Evolutionary conservation across 2,113 vertebrate genomes (phyloP), one percentile per base, ranked within the genome.

Genomic region (Setophaga petechia): DNA sequence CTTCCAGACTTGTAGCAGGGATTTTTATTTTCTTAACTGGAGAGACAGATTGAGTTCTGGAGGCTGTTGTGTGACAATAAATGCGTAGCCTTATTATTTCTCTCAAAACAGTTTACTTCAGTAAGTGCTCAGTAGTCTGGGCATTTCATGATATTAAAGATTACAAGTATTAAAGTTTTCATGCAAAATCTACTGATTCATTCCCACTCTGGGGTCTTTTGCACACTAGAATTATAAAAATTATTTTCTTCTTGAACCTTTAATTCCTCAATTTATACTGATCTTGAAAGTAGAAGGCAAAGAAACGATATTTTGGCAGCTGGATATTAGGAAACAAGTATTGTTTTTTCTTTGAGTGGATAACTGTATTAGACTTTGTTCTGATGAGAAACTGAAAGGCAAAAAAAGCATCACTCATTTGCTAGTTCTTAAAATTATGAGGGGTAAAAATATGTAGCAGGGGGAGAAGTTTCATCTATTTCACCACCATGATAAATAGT

Each of bases 401-500:
- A 54, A 51, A 49, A 86, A 77, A 52, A 69, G 4, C 3, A 33
- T 58, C 25, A 54, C 15, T 55, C 68, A 55, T 21, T 51, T 83
- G 6, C 7, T 68, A 47, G 15, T 25, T 21, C 63, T 77, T 72
- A 63, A 69, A 80, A 41, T 61, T 72, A 31, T 12, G 7, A 12
- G 5, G 16, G 6, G 8, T 4, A 12, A 30, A 28, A 33, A 31
- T 22, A 23, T 8, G 3, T 27, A 2, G 1, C 0, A 0, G 2
- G 3, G 10, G 2, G 5, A 49, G 20, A 68, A 69, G 16, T 65
- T 90, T 33, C 33, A 35, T 46, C 43, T 67, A 5, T 91, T 62
- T 47, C 4, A 30, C 2, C 10, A 2, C 15, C 15, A 22, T 39
- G 31, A 57, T 21, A 85, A 68, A 59, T 25, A 33, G 7, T 22